Evolutionary conservation across 2,113 vertebrate genomes (phyloP).

Genomic region (Pogona vitticeps): DNA sequence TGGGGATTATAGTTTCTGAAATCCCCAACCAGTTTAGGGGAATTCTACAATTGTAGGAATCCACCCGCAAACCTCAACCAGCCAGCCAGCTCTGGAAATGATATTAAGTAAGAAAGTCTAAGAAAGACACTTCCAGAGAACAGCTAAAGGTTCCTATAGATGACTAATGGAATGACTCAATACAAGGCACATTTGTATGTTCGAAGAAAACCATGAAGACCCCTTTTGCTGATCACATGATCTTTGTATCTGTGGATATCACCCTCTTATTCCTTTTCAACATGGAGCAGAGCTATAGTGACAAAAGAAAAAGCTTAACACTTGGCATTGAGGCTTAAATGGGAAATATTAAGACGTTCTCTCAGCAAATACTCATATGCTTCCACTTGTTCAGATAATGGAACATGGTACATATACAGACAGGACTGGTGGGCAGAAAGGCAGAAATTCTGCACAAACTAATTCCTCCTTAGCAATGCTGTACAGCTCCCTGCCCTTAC

Average conservation of each 20-base stretch:
- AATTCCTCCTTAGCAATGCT: neutral
- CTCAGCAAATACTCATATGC: neutral
- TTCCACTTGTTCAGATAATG: neutral
- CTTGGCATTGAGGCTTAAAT: neutral
- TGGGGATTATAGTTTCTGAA: too few species aligned
- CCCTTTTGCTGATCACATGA: neutral
- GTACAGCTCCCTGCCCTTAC: too few species aligned
- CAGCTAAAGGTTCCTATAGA: neutral
- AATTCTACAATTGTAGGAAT: too few species aligned
- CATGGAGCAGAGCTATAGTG: neutral
- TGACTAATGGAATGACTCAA: too few species aligned
- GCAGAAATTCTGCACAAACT: too few species aligned
- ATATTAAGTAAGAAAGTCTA: neutral
- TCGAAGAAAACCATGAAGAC: neutral
- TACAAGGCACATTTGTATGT: neutral
- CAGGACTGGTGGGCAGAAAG: neutral
- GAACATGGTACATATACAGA: neutral
- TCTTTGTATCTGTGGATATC: neutral
- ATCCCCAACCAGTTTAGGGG: too few species aligned
- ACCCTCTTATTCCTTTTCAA: neutral
- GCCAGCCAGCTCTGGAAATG: too few species aligned
- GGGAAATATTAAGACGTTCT: neutral
- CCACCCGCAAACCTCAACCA: too few species aligned
- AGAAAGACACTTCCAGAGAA: too few species aligned
- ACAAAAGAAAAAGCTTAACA: neutral